phyloP scores from a whole-genome alignment of 2,113 vertebrate genomes.

The Phalacrocorax carbo region DNA sequence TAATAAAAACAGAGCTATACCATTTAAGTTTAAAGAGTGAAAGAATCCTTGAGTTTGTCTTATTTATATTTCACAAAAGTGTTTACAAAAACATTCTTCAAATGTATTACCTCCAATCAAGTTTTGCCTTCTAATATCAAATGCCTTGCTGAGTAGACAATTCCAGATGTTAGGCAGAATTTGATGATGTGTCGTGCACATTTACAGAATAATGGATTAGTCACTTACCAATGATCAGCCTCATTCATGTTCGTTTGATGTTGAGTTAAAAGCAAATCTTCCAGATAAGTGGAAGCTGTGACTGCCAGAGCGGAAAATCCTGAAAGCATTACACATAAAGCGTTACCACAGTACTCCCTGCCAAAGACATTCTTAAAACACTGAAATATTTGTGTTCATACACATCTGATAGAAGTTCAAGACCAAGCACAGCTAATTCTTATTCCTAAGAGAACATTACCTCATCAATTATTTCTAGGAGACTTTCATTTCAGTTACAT shows the following conservation, averaged over 20 bases:
- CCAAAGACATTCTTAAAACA: not conserved
- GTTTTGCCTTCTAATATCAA: not conserved
- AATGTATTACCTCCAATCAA: not conserved
- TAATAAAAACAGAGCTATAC: not conserved
- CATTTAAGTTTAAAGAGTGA: not conserved
- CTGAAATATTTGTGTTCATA: not conserved
- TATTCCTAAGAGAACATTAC: constrained; percentile 6
- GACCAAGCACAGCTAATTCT: not conserved
- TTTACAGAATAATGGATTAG: not conserved
- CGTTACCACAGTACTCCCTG: not conserved
- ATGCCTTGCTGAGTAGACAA: not conserved
- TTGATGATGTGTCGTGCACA: not conserved
- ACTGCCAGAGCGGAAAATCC: not conserved
- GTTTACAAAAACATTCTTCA: not conserved
- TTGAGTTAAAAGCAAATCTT: not conserved
- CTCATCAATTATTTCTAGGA: constrained; percentile 46
- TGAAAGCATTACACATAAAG: not conserved
- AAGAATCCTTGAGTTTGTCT: not conserved
- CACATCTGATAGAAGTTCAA: not conserved
- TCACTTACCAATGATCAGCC: not conserved
- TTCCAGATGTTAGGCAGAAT: not conserved
- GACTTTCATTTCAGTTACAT: constrained; percentile 27
- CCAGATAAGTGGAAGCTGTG: not conserved
- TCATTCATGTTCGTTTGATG: not conserved
- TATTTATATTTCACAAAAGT: not conserved